Percentiles rank a stretch among this genome's conserved stretches.
These are phyloP conservation scores for Trichoplusia ni DNA, from an alignment of 1,140 invertebrate genomes.

Conservation along the genomic window DNA sequence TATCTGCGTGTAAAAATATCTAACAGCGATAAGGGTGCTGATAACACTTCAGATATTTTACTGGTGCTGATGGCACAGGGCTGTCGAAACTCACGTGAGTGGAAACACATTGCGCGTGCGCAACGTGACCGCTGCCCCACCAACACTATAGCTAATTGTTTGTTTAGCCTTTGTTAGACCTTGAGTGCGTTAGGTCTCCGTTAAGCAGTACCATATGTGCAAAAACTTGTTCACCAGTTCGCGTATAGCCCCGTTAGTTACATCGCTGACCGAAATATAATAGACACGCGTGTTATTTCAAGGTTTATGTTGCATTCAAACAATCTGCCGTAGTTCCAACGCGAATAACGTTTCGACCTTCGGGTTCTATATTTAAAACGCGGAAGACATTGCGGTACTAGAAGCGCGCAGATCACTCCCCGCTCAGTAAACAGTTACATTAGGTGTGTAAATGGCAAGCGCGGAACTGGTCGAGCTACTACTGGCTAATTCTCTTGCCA, in stretches of 20 bases:
- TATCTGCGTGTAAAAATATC: conserved; percentile 42
- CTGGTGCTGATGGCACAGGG: not conserved
- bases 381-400: conserved; percentile 76
- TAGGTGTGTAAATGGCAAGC: conserved; percentile 57
- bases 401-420: conserved; percentile 66
- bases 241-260: conserved; percentile 27
- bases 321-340: conserved; percentile 50
- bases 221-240: conserved; percentile 29
- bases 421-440: conserved; percentile 68
- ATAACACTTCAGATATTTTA: conserved; percentile 24
- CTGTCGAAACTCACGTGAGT: conserved; percentile 48
- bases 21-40: conserved; percentile 32
- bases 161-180: conserved; percentile 42
- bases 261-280: not conserved
- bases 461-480: conserved; percentile 46
- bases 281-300: conserved; percentile 14
- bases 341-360: conserved; percentile 71
- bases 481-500: not conserved
- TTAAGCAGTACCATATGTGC: conserved; percentile 11
- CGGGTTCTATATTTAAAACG: conserved; percentile 77
- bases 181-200: conserved; percentile 28
- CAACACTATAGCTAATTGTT: conserved; percentile 35
- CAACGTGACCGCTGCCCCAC: conserved; percentile 43
- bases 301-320: conserved; percentile 38
- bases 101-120: conserved; percentile 39